Evolutionary conservation across 2,888 invertebrate species (phyloP).

Genomic region (Malacosoma neustria): DNA sequence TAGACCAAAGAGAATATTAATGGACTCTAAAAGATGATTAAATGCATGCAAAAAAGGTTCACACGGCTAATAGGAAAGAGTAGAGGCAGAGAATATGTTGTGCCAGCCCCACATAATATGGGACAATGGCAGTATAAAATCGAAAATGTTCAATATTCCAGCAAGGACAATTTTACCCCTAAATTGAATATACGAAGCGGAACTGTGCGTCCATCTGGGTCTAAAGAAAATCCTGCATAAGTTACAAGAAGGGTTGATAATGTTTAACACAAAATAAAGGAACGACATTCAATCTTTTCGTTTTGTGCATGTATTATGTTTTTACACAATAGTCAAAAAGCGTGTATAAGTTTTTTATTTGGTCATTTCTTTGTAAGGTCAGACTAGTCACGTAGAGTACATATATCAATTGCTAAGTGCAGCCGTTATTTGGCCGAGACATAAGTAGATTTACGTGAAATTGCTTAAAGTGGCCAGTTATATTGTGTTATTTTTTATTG

Average conservation of each 20-base stretch:
- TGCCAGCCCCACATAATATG: no score
- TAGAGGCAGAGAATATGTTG: no score
- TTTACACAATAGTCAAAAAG: background rate
- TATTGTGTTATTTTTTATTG: no score
- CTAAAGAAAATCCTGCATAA: background rate
- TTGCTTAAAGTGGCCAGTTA: no score
- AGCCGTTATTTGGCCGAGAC: background rate
- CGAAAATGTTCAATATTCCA: background rate
- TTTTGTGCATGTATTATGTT: background rate
- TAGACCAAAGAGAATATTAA: no score
- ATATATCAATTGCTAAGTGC: background rate
- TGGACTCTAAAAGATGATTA: no score
- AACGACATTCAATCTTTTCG: background rate
- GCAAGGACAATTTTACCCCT: background rate
- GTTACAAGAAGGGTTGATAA: background rate
- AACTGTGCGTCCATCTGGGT: background rate
- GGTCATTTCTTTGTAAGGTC: background rate
- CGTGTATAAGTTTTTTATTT: background rate
- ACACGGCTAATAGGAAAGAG: no score
- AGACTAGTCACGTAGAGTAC: background rate
- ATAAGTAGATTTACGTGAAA: background rate
- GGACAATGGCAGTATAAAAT: no score
- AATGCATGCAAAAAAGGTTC: no score
- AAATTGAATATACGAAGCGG: background rate
- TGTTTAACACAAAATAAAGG: background rate